phyloP scores from a whole-genome alignment of 2,888 invertebrate species.

The Melanargia galathea region DNA sequence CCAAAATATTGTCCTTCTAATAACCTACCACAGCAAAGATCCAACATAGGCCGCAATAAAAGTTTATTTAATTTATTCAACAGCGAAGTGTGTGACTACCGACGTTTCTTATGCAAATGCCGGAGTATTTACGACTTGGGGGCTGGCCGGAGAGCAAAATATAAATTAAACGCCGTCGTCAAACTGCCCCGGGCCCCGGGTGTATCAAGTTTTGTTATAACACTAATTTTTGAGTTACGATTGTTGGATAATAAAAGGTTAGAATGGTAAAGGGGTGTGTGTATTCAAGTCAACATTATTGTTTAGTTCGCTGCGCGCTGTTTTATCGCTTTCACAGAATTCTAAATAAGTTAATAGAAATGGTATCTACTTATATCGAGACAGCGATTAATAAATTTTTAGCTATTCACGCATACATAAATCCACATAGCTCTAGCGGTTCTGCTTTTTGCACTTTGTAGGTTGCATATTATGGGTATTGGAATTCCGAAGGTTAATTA shows the following conservation, averaged over 20 bases:
- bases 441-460: too few relatives aligned
- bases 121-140: conserved; percentile 69
- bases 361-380: background rate
- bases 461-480: too few relatives aligned
- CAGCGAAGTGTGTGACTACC: conserved; percentile 66
- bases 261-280: conserved; percentile 16
- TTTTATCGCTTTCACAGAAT: background rate
- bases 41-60: conserved; percentile 3
- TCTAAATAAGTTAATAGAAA: background rate
- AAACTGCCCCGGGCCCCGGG: background rate
- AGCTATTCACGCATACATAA: too few relatives aligned
- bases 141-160: conserved; percentile 54
- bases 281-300: conserved; percentile 3
- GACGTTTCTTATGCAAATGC: conserved; percentile 75
- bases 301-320: background rate
- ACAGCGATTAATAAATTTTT: too few relatives aligned
- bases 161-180: conserved; percentile 28
- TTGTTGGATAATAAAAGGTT: conserved; percentile 12
- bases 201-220: conserved; percentile 16
- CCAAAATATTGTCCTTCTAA: background rate
- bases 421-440: too few relatives aligned
- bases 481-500: too few relatives aligned
- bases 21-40: background rate
- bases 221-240: conserved; percentile 22
- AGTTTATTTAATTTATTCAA: conserved; percentile 18